A percentile compares a stretch with the other conserved stretches of the same genome.
Evolutionary conservation across 2,797 vertebrate species (phyloP).

Genomic region (Pantherophis vulpinus): DNA sequence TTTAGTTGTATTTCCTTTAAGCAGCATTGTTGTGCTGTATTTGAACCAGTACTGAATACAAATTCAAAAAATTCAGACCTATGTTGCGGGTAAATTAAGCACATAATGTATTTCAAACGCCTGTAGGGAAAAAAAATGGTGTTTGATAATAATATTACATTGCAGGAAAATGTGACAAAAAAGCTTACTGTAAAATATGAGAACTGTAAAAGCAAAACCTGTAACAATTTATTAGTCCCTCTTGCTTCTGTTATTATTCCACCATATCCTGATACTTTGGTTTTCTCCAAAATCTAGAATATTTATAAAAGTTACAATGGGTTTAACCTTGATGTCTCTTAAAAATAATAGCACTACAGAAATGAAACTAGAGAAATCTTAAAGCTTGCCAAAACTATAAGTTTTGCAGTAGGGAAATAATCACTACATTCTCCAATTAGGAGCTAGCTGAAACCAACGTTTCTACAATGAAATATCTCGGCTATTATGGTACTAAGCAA

Average conservation of each 20-base stretch:
- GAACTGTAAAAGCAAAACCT: background rate
- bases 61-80: background rate
- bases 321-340: background rate
- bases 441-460: background rate
- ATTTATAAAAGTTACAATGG: background rate
- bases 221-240: background rate
- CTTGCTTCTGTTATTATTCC: background rate
- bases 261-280: background rate
- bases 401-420: background rate
- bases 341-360: background rate
- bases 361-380: background rate
- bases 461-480: background rate
- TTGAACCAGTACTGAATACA: background rate
- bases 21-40: background rate
- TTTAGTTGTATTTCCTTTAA: background rate
- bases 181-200: background rate
- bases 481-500: background rate
- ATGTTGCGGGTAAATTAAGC: background rate
- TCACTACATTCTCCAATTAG: background rate
- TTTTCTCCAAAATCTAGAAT: background rate
- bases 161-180: background rate
- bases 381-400: slow-evolving; percentile 7
- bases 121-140: background rate
- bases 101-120: background rate
- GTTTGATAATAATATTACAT: background rate